These are phyloP conservation scores for Celastrina argiolus DNA, from an alignment of 2,888 invertebrate genomes.

Conservation along the genomic window DNA sequence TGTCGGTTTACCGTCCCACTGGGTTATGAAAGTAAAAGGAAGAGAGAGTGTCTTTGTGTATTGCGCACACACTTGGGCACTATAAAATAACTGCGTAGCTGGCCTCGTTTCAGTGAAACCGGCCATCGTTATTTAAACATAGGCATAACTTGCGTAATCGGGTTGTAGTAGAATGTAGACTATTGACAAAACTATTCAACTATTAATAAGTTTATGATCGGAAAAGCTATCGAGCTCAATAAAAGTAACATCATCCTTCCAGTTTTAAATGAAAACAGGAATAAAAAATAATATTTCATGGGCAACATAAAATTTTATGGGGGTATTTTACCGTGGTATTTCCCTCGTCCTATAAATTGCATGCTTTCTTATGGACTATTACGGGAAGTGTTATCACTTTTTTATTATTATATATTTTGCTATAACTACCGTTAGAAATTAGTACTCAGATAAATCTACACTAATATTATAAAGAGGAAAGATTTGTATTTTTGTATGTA, in stretches of 20 bases:
- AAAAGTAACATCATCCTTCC: neutral
- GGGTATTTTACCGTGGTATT: slow-evolving; percentile 1
- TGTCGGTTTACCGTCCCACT: too few relatives aligned
- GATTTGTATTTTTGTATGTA: too few relatives aligned
- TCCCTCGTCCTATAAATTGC: neutral
- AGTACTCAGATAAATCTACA: neutral
- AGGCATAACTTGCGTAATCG: too few relatives aligned
- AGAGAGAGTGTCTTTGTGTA: too few relatives aligned
- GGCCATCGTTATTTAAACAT: too few relatives aligned
- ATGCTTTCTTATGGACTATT: slow-evolving; percentile 10
- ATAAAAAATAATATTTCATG: slow-evolving; percentile 11
- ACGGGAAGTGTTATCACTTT: slow-evolving; percentile 16
- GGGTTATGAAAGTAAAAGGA: too few relatives aligned
- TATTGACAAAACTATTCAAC: neutral
- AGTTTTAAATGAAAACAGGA: neutral
- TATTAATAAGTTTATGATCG: neutral
- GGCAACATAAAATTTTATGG: slow-evolving; percentile 8
- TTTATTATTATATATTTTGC: slow-evolving; percentile 8
- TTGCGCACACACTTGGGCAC: too few relatives aligned
- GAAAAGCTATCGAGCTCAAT: neutral
- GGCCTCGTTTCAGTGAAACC: too few relatives aligned
- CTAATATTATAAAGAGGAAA: too few relatives aligned
- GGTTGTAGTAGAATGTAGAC: neutral
- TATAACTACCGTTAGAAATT: neutral
- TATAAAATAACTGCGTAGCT: too few relatives aligned